Base-by-base conservation (phyloP, 1,140 invertebrate species). In the Brachionus manjavacas region DNA sequence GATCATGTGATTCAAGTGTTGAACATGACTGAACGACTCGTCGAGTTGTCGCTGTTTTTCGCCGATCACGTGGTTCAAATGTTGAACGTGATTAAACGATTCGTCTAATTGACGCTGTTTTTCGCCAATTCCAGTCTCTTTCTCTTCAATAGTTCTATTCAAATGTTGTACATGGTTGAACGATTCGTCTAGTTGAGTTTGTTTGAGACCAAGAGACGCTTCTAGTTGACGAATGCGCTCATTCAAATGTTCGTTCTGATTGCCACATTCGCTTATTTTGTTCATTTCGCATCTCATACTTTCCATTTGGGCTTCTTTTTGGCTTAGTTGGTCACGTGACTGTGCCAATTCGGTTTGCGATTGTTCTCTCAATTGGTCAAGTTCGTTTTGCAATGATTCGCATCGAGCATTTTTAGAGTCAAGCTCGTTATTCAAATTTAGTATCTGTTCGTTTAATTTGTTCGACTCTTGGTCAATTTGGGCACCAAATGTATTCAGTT, bases 101-200 rank as follows among this genome's bases (percentile, higher is more conserved):
- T 72, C 68, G 39, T 72, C 68, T 39, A 72, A 72, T 72, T 72
- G 68, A 16, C 35, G 11, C 31, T 72, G 68, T 3, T 72, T 72
- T 39, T 72, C 68, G 12, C 68, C 68, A 60, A 60, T 60, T 7
- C 16, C 16, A 23, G 2, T 20, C 8, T 60, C 20, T 20, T 60
- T 60, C 20, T 60, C 52, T 7, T 23, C 52, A 9, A 72, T 39
- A 3, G 35, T 39, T 20, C 9, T 9, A 7, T 72, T 72, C 35
- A 72, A 72, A 8, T 46, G 68, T 72, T 72, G 68, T 20, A 72
- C 68, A 43, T 72, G 68, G 3, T 7, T 20, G 39, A 43, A 72
- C 16, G 68, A 72, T 41, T 72, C 68, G 68, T 72, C 68, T 16
- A 72, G 20, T 72, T 72, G 68, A 16, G 28, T 72, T 41, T 72